Evolutionary conservation across 2,113 vertebrate genomes (phyloP).

Genomic region (Tretioscincus oriximinensis): DNA sequence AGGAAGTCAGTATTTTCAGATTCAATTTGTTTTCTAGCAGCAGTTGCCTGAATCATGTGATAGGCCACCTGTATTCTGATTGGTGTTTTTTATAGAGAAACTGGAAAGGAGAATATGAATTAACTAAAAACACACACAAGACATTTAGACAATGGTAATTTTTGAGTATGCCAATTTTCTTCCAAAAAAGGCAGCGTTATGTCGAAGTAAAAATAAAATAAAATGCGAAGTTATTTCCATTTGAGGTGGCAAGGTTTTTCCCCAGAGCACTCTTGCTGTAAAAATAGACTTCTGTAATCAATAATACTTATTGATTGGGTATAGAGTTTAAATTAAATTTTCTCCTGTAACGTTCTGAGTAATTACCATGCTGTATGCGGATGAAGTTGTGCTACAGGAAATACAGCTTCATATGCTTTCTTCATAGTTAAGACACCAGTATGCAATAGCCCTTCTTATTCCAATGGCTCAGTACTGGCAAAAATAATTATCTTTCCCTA

Average conservation of each 20-base stretch:
- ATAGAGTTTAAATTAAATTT: conserved; percentile 47
- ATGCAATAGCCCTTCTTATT: conserved; percentile 1
- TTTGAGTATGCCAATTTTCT: conserved; percentile 21
- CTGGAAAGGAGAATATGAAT: background rate
- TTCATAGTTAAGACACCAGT: background rate
- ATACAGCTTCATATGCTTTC: conserved; percentile 16
- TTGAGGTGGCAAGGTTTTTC: conserved; percentile 25
- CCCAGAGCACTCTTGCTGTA: conserved; percentile 28
- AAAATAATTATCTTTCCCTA: background rate
- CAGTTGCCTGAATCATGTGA: conserved; percentile 8
- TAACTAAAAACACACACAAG: conserved; percentile 45
- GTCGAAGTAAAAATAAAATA: conserved; percentile 21
- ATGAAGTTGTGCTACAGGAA: conserved; percentile 3
- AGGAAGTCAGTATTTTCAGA: conserved; percentile 9
- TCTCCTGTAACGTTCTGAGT: conserved; percentile 22
- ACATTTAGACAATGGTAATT: conserved; percentile 44
- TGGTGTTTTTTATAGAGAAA: background rate
- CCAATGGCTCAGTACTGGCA: background rate
- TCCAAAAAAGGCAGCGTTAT: conserved; percentile 45
- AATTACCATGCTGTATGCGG: background rate
- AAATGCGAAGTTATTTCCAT: conserved; percentile 54
- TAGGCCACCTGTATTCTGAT: background rate
- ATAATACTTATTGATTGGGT: conserved; percentile 30
- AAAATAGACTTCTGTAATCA: conserved; percentile 33
- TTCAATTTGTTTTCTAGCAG: background rate